These are phyloP conservation scores for Lasiommata megera DNA, from an alignment of 2,888 invertebrate species.

Conservation along the genomic window DNA sequence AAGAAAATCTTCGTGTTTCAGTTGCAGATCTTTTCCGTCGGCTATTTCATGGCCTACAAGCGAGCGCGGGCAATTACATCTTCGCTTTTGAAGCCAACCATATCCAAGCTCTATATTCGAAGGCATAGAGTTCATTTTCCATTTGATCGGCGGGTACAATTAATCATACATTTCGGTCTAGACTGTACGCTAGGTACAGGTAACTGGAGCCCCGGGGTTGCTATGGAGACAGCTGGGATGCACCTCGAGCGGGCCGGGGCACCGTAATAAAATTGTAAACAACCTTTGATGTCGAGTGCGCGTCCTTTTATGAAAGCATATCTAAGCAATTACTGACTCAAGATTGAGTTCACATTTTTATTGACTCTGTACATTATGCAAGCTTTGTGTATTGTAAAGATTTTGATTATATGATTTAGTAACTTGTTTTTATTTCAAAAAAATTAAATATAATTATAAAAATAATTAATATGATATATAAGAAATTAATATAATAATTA, in stretches of 20 bases:
- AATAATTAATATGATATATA: no score
- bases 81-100: background rate
- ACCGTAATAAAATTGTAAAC: constrained; percentile 33
- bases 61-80: constrained; percentile 1
- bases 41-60: constrained; percentile 4
- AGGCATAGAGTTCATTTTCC: background rate
- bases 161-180: constrained; percentile 21
- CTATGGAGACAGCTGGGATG: constrained; percentile 39
- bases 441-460: no score
- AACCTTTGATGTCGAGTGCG: constrained; percentile 25
- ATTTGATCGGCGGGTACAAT: background rate
- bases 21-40: background rate
- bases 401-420: no score
- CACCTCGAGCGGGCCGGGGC: constrained; percentile 28
- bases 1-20: background rate
- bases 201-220: constrained; percentile 33
- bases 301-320: constrained; percentile 23
- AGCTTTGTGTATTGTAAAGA: background rate
- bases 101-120: background rate
- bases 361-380: constrained; percentile 1
- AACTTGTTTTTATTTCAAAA: background rate
- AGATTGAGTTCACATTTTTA: constrained; percentile 8
- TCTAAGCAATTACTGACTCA: background rate
- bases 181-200: constrained; percentile 23
- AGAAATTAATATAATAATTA: no score